Conservation (phyloP, 2,113 vertebrate species). For the Microcebus murinus region DNA sequence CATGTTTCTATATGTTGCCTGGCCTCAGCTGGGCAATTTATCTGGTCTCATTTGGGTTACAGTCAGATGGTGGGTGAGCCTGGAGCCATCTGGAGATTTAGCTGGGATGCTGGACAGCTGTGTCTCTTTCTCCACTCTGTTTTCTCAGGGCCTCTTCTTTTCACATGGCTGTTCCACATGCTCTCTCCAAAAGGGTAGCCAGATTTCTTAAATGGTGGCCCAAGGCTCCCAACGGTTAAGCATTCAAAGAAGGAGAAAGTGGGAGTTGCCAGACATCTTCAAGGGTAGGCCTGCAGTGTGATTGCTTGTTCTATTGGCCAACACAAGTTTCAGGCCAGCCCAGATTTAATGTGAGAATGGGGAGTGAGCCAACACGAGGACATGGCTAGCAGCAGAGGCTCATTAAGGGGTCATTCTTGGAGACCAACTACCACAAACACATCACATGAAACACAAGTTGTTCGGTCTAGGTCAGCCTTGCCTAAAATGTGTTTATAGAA, state of each 20-base stretch:
- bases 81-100: neutral
- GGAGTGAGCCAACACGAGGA: neutral
- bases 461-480: neutral
- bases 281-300: neutral
- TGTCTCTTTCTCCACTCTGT: neutral
- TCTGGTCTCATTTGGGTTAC: neutral
- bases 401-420: neutral
- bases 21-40: neutral
- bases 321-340: neutral
- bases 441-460: neutral
- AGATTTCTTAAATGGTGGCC: neutral
- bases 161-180: neutral
- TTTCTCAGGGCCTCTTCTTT: neutral
- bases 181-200: neutral
- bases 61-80: neutral
- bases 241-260: neutral
- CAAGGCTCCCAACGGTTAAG: neutral
- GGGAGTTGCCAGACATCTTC: neutral
- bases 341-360: neutral
- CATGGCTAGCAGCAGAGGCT: neutral
- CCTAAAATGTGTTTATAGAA: neutral
- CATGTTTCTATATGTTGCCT: neutral
- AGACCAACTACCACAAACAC: neutral
- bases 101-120: neutral
- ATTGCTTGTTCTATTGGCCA: neutral